Evolutionary conservation across 2,797 vertebrate species (phyloP).

Genomic region (Malacoctenus gilli): DNA sequence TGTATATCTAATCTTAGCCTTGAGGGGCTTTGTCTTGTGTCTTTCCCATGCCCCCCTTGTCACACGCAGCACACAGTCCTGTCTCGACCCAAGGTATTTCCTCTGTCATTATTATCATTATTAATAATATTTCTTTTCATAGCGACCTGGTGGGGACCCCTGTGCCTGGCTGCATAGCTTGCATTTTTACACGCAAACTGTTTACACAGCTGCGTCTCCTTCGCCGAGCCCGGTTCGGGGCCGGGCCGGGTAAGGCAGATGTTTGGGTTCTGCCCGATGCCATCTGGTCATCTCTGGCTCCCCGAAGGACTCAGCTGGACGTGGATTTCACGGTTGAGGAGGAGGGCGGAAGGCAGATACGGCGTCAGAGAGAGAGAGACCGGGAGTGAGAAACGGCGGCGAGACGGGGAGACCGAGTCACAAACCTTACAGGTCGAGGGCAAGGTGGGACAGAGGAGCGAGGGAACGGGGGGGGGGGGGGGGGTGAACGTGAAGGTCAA

Average conservation of each 20-base stretch:
- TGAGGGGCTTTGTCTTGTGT: constrained; percentile 46
- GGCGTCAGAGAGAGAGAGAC: constrained; percentile 31
- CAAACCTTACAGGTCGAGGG: constrained; percentile 7
- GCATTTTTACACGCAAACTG: constrained; percentile 74
- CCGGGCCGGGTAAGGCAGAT: constrained; percentile 63
- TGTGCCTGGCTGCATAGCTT: constrained; percentile 65
- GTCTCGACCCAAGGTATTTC: constrained; percentile 66
- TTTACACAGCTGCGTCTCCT: constrained; percentile 79
- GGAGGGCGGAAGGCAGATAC: constrained; percentile 45
- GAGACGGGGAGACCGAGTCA: constrained; percentile 8
- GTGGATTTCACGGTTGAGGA: constrained; percentile 47
- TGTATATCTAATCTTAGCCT: constrained; percentile 42
- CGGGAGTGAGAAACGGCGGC: constrained; percentile 20
- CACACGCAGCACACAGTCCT: constrained; percentile 52
- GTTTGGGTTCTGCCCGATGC: constrained; percentile 65
- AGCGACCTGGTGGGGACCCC: constrained; percentile 62
- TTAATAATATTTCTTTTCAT: constrained; percentile 71
- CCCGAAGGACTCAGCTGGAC: constrained; percentile 60
- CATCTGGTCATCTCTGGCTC: constrained; percentile 73
- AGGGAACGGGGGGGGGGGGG: constrained; percentile 11
- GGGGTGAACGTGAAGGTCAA: too few relatives aligned
- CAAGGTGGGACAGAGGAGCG: background rate
- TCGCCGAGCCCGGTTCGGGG: constrained; percentile 50
- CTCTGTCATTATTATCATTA: constrained; percentile 69
- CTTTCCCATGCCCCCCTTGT: constrained; percentile 74